Evolutionary conservation across 2,797 vertebrate species (phyloP).

Genomic region (Sebastes itinus): DNA sequence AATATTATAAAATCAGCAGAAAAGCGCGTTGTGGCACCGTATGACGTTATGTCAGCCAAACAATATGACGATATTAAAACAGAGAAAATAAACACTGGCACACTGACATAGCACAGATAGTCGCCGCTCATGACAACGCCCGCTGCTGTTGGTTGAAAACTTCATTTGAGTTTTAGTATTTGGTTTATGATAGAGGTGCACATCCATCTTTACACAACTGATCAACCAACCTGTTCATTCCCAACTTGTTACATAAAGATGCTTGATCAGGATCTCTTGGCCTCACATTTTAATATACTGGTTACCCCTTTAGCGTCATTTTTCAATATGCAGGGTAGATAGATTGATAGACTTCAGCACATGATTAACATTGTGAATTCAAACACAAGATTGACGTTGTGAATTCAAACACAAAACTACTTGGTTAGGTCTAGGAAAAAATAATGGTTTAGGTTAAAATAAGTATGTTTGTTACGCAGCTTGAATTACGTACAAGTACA

Average conservation of each 20-base stretch:
- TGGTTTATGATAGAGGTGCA: not conserved
- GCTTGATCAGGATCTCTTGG: not conserved
- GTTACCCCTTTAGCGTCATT: too few species aligned
- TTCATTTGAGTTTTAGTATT: not conserved
- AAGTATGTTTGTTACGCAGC: too few species aligned
- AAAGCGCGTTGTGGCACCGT: not conserved
- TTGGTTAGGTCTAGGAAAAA: too few species aligned
- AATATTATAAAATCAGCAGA: not conserved
- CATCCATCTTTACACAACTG: not conserved
- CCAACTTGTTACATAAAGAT: fast-evolving
- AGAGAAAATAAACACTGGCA: not conserved
- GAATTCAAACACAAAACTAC: too few species aligned
- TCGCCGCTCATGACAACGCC: not conserved
- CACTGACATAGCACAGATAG: too few species aligned
- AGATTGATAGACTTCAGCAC: too few species aligned
- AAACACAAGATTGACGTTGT: fast-evolving
- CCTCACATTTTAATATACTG: too few species aligned
- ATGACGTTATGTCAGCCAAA: not conserved
- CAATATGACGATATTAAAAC: not conserved
- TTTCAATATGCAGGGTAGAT: too few species aligned
- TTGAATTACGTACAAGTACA: too few species aligned
- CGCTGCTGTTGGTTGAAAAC: not conserved
- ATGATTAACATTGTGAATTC: too few species aligned
- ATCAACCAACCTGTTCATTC: not conserved
- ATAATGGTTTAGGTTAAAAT: too few species aligned